Evolutionary conservation across 2,888 invertebrate genomes (phyloP).

Genomic region (Gastracanthus pulcherrimus): DNA sequence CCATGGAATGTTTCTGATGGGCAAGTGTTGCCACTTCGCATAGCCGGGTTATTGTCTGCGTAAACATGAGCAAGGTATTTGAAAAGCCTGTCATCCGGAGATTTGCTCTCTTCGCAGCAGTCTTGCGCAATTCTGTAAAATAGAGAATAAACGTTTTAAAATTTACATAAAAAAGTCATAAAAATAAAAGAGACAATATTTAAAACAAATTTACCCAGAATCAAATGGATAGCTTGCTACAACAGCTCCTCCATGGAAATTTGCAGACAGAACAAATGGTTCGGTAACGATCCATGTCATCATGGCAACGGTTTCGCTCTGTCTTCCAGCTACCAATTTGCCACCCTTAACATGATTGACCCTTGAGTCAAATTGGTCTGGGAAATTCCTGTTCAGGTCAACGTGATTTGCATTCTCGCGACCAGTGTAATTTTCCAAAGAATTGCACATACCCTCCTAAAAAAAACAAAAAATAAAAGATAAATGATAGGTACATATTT

Average conservation of each 20-base stretch:
- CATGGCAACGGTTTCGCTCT: constrained; percentile 93
- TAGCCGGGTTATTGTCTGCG: constrained; percentile 85
- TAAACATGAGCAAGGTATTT: constrained; percentile 87
- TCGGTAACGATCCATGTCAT: constrained; percentile 93
- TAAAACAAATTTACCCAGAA: constrained; percentile 87
- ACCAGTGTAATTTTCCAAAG: constrained; percentile 83
- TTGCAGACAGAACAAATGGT: constrained; percentile 95
- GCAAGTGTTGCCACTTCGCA: constrained; percentile 87
- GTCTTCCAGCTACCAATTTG: constrained; percentile 81
- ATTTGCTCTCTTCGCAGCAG: constrained; percentile 86
- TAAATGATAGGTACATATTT: no score
- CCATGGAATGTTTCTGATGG: constrained; percentile 85
- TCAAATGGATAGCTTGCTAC: constrained; percentile 99
- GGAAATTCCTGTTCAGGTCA: constrained; percentile 95
- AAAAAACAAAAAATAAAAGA: constrained; percentile 65
- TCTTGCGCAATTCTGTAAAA: constrained; percentile 78
- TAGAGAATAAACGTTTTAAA: background rate
- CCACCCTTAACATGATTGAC: constrained; percentile 75
- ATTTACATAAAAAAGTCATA: background rate
- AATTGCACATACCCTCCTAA: constrained; percentile 89
- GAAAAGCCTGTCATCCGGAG: constrained; percentile 92
- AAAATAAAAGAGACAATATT: background rate
- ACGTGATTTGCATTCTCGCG: constrained; percentile 89
- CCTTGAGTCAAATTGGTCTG: constrained; percentile 87
- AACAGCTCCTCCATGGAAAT: constrained; percentile 97